These are phyloP conservation scores for Lordiphosa clarofinis DNA, from an alignment of 1,140 invertebrate species.

Conservation along the genomic window DNA sequence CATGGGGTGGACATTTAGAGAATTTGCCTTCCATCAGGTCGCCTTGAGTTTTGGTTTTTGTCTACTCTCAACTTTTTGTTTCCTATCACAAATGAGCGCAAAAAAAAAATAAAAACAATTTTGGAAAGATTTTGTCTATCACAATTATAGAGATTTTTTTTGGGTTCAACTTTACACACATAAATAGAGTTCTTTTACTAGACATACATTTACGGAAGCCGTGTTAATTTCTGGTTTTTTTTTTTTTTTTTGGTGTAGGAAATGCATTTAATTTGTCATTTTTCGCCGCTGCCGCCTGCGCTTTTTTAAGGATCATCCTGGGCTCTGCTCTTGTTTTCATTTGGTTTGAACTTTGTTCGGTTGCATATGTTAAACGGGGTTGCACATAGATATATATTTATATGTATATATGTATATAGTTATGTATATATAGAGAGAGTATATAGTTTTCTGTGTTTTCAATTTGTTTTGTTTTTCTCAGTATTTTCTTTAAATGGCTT, in stretches of 20 bases:
- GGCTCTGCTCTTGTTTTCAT: slow-evolving; percentile 20
- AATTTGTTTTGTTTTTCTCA: slow-evolving; percentile 22
- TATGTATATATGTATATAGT: slow-evolving; percentile 18
- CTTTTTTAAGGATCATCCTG: slow-evolving; percentile 21
- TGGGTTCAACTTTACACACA: slow-evolving; percentile 47
- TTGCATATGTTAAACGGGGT: slow-evolving; percentile 56
- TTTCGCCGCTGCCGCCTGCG: slow-evolving; percentile 6
- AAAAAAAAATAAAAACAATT: slow-evolving; percentile 10
- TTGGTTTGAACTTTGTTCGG: slow-evolving; percentile 60
- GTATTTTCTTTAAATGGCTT: slow-evolving; percentile 69
- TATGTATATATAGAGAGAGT: slow-evolving; percentile 21
- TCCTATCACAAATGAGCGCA: slow-evolving; percentile 49
- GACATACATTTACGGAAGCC: slow-evolving; percentile 30
- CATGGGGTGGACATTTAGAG: slow-evolving; percentile 7
- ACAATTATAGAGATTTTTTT: slow-evolving; percentile 64
- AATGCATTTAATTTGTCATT: slow-evolving; percentile 62
- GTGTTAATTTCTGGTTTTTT: slow-evolving; percentile 3
- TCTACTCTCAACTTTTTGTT: slow-evolving; percentile 16
- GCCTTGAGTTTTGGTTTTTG: slow-evolving; percentile 52
- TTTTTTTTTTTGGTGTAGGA: slow-evolving; percentile 27
- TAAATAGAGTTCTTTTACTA: slow-evolving; percentile 18
- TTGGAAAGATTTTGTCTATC: slow-evolving; percentile 32
- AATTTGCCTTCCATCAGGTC: slow-evolving; percentile 44
- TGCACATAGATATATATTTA: slow-evolving; percentile 15
- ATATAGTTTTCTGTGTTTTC: slow-evolving; percentile 29